Evolutionary conservation across 2,888 invertebrate genomes (phyloP).

Genomic region (Cyclophora punctaria): DNA sequence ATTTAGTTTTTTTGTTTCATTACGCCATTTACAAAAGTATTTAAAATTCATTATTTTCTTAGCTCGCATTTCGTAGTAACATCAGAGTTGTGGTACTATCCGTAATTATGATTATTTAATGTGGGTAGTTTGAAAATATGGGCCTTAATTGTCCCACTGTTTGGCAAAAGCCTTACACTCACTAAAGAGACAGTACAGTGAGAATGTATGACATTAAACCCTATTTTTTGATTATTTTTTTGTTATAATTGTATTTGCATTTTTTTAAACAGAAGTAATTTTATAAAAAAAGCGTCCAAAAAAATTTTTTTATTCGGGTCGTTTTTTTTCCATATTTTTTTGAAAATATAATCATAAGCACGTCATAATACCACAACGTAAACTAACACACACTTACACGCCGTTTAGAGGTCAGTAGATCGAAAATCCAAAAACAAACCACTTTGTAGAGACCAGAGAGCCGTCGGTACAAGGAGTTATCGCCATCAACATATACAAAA

Average conservation of each 20-base stretch:
- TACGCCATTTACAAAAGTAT: constrained; percentile 9
- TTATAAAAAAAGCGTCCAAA: no score
- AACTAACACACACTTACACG: constrained; percentile 69
- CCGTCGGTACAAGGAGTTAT: constrained; percentile 59
- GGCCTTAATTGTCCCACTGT: no score
- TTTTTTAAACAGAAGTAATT: no score
- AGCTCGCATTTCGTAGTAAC: constrained; percentile 15
- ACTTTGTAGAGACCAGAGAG: constrained; percentile 64
- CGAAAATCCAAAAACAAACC: constrained; percentile 33
- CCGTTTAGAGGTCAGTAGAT: constrained; percentile 22
- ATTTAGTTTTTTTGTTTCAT: constrained; percentile 14
- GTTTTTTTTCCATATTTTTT: no score
- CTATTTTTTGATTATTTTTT: no score
- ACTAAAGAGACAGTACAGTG: no score
- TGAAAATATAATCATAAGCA: background rate
- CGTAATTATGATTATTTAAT: no score
- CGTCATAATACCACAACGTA: constrained; percentile 39
- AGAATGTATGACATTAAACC: no score
- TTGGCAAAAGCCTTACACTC: no score
- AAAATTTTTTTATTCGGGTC: no score
- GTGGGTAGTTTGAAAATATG: no score
- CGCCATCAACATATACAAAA: constrained; percentile 55
- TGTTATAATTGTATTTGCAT: no score
- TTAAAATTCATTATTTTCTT: constrained; percentile 6
- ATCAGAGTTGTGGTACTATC: constrained; percentile 9